phyloP scores from a whole-genome alignment of 2,888 invertebrate species.

The Eretmocerus hayati region DNA sequence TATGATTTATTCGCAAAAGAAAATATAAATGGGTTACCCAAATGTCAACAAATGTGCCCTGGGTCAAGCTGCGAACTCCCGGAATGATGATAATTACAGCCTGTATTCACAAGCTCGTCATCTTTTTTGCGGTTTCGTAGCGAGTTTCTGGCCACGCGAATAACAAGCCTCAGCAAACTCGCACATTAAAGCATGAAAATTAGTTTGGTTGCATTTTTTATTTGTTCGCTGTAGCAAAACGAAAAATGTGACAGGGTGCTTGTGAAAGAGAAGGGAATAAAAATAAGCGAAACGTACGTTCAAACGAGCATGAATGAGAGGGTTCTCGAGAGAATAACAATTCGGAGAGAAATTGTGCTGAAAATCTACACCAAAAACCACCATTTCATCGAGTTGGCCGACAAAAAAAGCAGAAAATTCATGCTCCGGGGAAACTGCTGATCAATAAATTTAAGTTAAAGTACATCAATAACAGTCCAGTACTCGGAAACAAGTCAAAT shows the following conservation, averaged over 20 bases:
- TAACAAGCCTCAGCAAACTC: background rate
- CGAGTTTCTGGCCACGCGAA: background rate
- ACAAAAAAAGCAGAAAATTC: too few species aligned
- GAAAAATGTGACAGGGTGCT: slow-evolving; percentile 10
- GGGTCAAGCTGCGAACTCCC: slow-evolving; percentile 15
- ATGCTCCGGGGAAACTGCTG: too few species aligned
- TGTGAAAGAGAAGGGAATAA: background rate
- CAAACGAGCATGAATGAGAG: background rate
- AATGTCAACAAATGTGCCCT: too few species aligned
- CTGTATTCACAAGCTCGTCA: background rate
- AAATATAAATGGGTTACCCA: too few species aligned
- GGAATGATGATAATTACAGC: slow-evolving; percentile 19
- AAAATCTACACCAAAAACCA: slow-evolving; percentile 9
- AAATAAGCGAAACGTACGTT: background rate
- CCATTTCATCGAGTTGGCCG: too few species aligned
- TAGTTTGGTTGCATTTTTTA: slow-evolving; percentile 19
- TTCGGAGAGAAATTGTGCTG: slow-evolving; percentile 11
- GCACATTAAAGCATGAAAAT: slow-evolving; percentile 13
- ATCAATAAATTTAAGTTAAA: too few species aligned
- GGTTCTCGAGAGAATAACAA: background rate
- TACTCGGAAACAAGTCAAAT: too few species aligned
- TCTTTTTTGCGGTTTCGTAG: background rate
- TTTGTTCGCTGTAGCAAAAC: background rate
- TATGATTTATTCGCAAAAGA: too few species aligned
- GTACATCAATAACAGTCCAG: too few species aligned